Conservation (phyloP, 2,113 vertebrate species). For the Cariama cristata region DNA sequence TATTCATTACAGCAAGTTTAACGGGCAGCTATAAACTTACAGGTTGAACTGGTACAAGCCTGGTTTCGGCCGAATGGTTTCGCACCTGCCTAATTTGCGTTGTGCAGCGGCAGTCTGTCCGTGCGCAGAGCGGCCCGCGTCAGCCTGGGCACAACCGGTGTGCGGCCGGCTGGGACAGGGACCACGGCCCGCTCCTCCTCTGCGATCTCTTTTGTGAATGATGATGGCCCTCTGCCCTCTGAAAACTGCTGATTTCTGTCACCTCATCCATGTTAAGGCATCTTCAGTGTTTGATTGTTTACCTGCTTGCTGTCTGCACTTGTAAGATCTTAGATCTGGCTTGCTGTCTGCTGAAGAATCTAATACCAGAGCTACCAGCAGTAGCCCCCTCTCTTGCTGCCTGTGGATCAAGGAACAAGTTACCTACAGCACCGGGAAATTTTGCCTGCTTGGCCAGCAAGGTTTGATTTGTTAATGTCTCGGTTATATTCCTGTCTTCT, state of each 20-base stretch:
- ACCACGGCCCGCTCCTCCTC: background rate
- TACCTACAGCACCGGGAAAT: background rate
- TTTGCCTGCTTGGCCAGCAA: background rate
- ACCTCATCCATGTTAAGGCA: background rate
- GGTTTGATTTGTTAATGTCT: background rate
- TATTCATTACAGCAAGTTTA: background rate
- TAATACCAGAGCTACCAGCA: background rate
- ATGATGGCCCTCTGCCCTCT: background rate
- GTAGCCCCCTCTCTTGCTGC: background rate
- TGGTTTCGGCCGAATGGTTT: background rate
- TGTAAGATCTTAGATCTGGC: background rate
- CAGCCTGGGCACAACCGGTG: background rate
- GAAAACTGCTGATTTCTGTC: background rate
- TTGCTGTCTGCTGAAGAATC: background rate
- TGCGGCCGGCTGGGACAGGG: background rate
- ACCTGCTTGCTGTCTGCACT: background rate
- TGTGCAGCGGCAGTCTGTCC: background rate
- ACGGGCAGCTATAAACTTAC: background rate
- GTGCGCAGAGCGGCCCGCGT: accelerated
- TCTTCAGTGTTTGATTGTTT: background rate
- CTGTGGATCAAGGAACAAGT: background rate
- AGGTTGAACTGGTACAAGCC: background rate
- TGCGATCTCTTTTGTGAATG: background rate
- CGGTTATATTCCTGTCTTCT: background rate
- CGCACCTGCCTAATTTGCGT: background rate